Base-by-base conservation (phyloP, 2,888 invertebrate species). In the Drosophila formosana region DNA sequence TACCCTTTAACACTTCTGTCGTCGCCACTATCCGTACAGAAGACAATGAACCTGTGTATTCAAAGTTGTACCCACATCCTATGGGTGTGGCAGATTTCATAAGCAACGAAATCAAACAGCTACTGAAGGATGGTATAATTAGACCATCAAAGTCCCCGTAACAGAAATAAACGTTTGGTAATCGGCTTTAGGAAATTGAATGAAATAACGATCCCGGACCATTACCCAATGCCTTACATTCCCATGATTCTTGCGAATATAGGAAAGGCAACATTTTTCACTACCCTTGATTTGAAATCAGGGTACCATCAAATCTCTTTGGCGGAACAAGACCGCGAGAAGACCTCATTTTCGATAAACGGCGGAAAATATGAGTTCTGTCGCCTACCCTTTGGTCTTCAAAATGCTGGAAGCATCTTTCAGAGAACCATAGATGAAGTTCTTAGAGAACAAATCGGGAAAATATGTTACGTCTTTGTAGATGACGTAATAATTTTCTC, bases 71-170 rank as follows among this genome's bases (percentile, higher is more conserved):
- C 49, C 32, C 32, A 8, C 11, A 49, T 4, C 49, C 37, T 3
- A 51, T 25, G 34, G 51, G 34, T 9, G 51, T 51, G n/a, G 32
- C 37, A 23, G 37, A 51, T 37, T 51, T 51, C 23, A 25, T 37
- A 6, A 51, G 18, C 34, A 7, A 5, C 18, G 51, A 51, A 37
- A 51, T 23, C 5, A 3, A 34, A 5, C 9, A 23, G 4, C 23
- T 50, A 11, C 25, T 51, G 6, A 34, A 51, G n/a, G 34, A n/a
- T 37, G 49, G 30, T 9, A 32, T 49, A 30, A 49, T 49, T 7
- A 13, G 30, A 18, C n/a, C 28, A 13, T 49, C 47, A 4, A 13
- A 7, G 8, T 32, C 32, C 5, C 34, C 34, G 1, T 49, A 37
- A 51, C 23, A 18, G 23, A 11, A 51, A 25, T 8, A 51, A 51